Conservation (phyloP, 2,113 vertebrate species). For the Scomber colias region DNA sequence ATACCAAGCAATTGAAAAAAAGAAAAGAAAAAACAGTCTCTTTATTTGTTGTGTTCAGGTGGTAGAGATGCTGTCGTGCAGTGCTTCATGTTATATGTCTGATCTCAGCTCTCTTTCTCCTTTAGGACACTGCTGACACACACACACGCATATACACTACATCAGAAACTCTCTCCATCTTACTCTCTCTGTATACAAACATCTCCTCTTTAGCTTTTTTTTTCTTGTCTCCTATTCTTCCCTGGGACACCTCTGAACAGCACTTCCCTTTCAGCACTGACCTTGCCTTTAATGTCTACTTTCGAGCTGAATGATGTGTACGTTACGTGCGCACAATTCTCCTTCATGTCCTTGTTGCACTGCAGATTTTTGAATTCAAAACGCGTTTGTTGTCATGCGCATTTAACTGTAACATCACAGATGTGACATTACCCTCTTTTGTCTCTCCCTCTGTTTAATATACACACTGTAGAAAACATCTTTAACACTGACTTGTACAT, state of each 20-base stretch:
- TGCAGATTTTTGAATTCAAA: neutral
- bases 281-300: slow-evolving; percentile 27
- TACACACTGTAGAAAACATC: neutral
- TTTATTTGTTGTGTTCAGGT: slow-evolving; percentile 6
- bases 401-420: neutral
- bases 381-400: neutral
- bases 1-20: neutral
- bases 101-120: slow-evolving; percentile 20
- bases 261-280: slow-evolving; percentile 16
- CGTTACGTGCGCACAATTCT: neutral
- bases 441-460: neutral
- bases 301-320: neutral
- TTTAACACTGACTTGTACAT: neutral
- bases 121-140: slow-evolving; percentile 12
- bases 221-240: slow-evolving; percentile 22
- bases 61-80: neutral
- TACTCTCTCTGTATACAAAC: slow-evolving; percentile 27
- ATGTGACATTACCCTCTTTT: slow-evolving; percentile 5
- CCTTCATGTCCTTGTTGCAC: neutral
- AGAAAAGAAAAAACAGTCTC: neutral
- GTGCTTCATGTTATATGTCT: neutral
- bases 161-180: neutral
- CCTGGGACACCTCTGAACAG: slow-evolving; percentile 35
- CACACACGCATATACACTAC: slow-evolving; percentile 20
- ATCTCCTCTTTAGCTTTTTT: slow-evolving; percentile 23